Conservation (phyloP, 2,797 vertebrate species). For the Alfaro cultratus region DNA sequence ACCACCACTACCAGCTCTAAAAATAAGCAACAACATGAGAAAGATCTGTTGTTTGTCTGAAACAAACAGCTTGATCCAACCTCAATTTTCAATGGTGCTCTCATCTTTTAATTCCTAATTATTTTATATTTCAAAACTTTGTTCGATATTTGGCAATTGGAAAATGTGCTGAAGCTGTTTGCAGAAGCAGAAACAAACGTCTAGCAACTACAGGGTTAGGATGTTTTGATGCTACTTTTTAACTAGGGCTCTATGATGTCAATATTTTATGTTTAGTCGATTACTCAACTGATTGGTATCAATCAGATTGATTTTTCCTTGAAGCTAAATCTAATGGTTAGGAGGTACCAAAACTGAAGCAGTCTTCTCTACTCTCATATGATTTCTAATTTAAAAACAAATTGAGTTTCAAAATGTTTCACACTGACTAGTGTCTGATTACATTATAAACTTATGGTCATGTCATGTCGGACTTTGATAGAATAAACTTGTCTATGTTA, state of each 20-base stretch:
- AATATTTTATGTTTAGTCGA: neutral
- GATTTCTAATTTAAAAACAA: neutral
- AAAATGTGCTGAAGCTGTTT: no score
- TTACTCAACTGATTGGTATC: neutral
- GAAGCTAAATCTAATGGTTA: neutral
- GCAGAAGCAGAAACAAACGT: neutral
- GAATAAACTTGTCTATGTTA: no score
- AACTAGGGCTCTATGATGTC: neutral
- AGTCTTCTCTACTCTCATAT: neutral
- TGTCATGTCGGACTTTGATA: no score
- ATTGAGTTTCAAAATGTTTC: no score
- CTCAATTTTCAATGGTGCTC: neutral
- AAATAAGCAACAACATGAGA: conserved; percentile 60
- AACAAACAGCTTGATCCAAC: conserved; percentile 22
- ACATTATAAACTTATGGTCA: no score
- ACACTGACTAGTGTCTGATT: no score
- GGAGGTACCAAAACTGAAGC: neutral
- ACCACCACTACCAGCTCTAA: neutral
- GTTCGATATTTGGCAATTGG: neutral
- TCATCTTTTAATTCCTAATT: conserved; percentile 11
- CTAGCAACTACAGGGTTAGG: neutral
- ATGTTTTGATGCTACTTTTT: neutral
- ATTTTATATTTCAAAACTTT: neutral
- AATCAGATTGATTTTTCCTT: neutral
- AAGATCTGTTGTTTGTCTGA: conserved; percentile 52